These are phyloP conservation scores for Urophycis tenuis DNA, from an alignment of 2,797 vertebrate genomes.

Conservation along the genomic window DNA sequence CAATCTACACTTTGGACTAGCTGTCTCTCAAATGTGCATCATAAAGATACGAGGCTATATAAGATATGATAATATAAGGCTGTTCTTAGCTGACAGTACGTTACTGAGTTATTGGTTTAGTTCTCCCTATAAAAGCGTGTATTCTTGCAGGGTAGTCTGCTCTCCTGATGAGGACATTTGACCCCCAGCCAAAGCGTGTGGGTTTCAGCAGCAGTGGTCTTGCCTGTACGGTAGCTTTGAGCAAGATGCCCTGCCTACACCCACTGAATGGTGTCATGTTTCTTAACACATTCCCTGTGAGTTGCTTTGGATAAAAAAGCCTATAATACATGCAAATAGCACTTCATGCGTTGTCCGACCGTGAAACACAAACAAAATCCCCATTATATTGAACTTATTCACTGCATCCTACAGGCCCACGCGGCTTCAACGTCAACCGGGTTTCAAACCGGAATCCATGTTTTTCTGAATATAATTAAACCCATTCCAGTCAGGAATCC, in stretches of 20 bases:
- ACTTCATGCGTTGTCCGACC: neutral
- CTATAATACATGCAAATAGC: neutral
- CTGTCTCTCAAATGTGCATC: neutral
- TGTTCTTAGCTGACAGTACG: neutral
- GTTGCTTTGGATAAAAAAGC: neutral
- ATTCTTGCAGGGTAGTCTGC: neutral
- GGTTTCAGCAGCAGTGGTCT: no score
- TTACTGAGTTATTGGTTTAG: neutral
- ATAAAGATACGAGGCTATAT: no score
- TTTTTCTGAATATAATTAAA: neutral
- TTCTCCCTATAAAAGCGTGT: neutral
- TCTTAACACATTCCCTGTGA: neutral
- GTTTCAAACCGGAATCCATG: neutral
- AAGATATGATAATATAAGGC: no score
- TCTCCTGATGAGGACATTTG: no score
- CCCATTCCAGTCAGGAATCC: neutral
- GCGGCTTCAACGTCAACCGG: neutral
- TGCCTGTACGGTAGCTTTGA: no score
- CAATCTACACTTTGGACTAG: neutral
- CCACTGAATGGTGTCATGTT: neutral
- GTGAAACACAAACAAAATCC: neutral
- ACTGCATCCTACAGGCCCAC: neutral
- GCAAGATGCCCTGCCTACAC: neutral
- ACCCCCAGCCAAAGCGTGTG: no score
- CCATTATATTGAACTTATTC: neutral